Conservation (phyloP, 2,888 invertebrate species). For the Masnerella sp. region DNA sequence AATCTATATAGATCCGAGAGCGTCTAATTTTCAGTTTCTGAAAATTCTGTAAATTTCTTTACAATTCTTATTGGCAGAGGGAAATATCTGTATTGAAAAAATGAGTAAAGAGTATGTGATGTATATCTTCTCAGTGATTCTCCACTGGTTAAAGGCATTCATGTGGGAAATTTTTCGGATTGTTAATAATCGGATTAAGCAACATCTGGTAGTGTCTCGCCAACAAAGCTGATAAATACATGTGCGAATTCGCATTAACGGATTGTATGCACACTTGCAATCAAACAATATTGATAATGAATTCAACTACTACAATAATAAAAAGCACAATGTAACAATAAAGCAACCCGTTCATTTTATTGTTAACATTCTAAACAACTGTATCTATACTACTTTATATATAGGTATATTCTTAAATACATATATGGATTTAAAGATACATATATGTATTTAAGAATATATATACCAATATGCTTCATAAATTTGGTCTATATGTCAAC, state of each 20-base stretch:
- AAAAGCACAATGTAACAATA: neutral
- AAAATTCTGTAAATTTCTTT: too few species aligned
- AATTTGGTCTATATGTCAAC: too few species aligned
- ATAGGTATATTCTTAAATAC: too few species aligned
- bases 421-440: too few species aligned
- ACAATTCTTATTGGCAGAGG: too few species aligned
- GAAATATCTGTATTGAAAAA: neutral
- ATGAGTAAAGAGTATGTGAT: neutral
- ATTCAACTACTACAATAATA: slow-evolving; percentile 8
- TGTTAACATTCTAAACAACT: too few species aligned
- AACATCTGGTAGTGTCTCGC: slow-evolving; percentile 24
- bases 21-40: too few species aligned
- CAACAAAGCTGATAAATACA: slow-evolving; percentile 22
- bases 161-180: slow-evolving; percentile 36
- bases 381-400: too few species aligned
- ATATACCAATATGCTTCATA: too few species aligned
- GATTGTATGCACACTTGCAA: slow-evolving; percentile 20
- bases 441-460: too few species aligned
- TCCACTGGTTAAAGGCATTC: slow-evolving; percentile 6
- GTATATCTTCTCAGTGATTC: neutral
- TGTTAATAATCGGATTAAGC: slow-evolving; percentile 36
- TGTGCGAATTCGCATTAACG: slow-evolving; percentile 25
- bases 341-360: too few species aligned
- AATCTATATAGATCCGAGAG: too few species aligned
- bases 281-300: slow-evolving; percentile 8